phyloP scores from a whole-genome alignment of 2,113 vertebrate species.

The Miniopterus natalensis region DNA sequence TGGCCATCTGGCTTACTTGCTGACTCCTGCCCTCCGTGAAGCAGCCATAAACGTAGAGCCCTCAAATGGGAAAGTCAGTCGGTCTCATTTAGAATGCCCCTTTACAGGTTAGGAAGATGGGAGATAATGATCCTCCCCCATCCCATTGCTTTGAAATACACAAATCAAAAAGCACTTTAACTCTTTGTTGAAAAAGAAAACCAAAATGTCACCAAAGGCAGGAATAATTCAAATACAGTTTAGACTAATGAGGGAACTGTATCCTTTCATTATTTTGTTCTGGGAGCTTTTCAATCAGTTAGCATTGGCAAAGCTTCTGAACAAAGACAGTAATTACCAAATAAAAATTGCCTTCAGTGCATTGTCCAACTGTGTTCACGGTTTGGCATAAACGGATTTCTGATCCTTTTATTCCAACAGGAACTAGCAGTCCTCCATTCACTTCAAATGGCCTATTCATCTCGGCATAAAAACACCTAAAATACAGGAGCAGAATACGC shows the following conservation, averaged over 20 bases:
- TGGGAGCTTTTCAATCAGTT: slow-evolving; percentile 40
- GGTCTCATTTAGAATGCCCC: slow-evolving; percentile 40
- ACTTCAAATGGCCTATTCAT: slow-evolving; percentile 78
- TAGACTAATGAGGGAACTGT: slow-evolving; percentile 56
- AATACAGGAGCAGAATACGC: slow-evolving; percentile 25
- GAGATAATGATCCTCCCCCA: neutral
- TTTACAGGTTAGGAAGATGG: neutral
- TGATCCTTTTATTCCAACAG: slow-evolving; percentile 68
- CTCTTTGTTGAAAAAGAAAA: slow-evolving; percentile 65
- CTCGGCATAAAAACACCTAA: slow-evolving; percentile 15
- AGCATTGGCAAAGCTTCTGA: slow-evolving; percentile 60
- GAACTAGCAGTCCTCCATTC: slow-evolving; percentile 54
- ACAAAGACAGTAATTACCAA: slow-evolving; percentile 80
- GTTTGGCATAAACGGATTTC: slow-evolving; percentile 61
- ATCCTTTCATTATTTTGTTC: slow-evolving; percentile 66
- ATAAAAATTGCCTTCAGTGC: slow-evolving; percentile 74
- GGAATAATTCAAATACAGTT: slow-evolving; percentile 68
- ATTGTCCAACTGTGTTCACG: slow-evolving; percentile 71
- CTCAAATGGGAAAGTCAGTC: neutral
- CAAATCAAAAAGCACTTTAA: slow-evolving; percentile 51
- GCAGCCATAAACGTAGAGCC: neutral
- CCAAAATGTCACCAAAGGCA: slow-evolving; percentile 27
- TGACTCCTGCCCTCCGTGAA: slow-evolving; percentile 44
- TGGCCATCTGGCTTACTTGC: slow-evolving; percentile 47
- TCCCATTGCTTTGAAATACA: slow-evolving; percentile 11